A percentile compares a stretch with the other conserved stretches of the same genome.
Evolutionary conservation across 1,140 invertebrate genomes (phyloP).

Genomic region (Euwallacea fornicatus): DNA sequence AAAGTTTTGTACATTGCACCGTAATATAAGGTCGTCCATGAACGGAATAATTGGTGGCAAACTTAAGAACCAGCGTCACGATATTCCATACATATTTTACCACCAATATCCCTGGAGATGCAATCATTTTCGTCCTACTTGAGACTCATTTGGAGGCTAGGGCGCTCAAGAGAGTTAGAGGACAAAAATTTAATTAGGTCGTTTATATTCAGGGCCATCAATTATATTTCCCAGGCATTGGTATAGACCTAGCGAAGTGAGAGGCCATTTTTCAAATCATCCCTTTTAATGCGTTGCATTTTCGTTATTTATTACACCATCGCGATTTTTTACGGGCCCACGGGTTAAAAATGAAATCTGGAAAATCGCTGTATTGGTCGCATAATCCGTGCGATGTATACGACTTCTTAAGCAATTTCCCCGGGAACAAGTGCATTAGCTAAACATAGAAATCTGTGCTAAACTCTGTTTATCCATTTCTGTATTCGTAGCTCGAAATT

Average conservation of each 20-base stretch:
- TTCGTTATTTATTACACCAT: no score
- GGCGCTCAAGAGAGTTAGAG: slow-evolving; percentile 2
- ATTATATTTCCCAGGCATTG: neutral
- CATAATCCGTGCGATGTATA: no score
- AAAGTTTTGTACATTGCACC: no score
- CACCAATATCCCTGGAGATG: neutral
- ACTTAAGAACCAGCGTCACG: no score
- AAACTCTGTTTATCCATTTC: slow-evolving; percentile 12
- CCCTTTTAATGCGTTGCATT: no score
- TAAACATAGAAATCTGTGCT: slow-evolving; percentile 15
- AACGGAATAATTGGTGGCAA: no score
- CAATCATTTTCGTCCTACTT: slow-evolving; percentile 6
- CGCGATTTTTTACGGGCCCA: no score
- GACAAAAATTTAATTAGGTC: slow-evolving; percentile 8
- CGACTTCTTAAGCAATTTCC: neutral
- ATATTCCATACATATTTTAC: no score
- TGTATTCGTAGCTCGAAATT: slow-evolving; percentile 9
- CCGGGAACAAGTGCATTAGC: slow-evolving; percentile 11
- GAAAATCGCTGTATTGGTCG: no score
- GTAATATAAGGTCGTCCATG: no score
- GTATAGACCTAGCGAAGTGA: neutral
- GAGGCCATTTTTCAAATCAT: no score
- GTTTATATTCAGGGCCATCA: slow-evolving; percentile 12
- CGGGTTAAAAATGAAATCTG: no score
- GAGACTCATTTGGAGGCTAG: neutral